Base-by-base conservation (phyloP, 2,888 invertebrate species). In the Xestobium rufovillosum region DNA sequence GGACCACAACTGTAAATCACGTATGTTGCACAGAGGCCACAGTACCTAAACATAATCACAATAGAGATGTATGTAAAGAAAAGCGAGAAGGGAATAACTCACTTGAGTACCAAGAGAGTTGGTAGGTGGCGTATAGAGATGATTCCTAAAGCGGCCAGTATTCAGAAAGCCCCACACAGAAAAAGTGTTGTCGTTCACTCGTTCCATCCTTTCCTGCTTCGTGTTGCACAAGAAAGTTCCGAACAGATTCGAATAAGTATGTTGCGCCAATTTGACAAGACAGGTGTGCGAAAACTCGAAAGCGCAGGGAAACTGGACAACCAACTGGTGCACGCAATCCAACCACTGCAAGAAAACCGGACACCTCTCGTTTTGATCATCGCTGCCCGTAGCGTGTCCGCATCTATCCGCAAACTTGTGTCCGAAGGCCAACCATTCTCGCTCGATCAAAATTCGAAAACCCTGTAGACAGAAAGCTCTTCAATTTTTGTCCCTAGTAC, bases 311-410 rank as follows among this genome's bases (percentile, higher is more conserved):
- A 85, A 92, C 69, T 95, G 92, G 41, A 71, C 60, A 56, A 83
- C 75, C 47, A 95, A 73, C 68, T 98, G 97, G 67, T 94, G 87
- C 3, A 97, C 86, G 58, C 94, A 87, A 65, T 97, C 97, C 26
- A 98, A 72, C 92, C 95, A 98, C 67, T 98, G 97, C 42, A 97
- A 71, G 71, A 98, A 98, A 50, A 97, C 89, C 3, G 97, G 97
- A 59, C 94, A 94, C 19, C 94, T 75, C 68, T 98, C 97, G 66
- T 94, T 95, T n/a, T 78, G 72, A 57, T 95, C 94, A 46, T 88
- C 89, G 3, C 79, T 74, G 9, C 83, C 83, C 26, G 83, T 79
- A 23, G 78, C 78, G 56, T 85, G 85, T 1, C 87, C 86, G 64
- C 92, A 92, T 33, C 97, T 80, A 67, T 97, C 96, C 3, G 88